Conservation (phyloP, 2,888 invertebrate genomes). For the Apantesis nais region DNA sequence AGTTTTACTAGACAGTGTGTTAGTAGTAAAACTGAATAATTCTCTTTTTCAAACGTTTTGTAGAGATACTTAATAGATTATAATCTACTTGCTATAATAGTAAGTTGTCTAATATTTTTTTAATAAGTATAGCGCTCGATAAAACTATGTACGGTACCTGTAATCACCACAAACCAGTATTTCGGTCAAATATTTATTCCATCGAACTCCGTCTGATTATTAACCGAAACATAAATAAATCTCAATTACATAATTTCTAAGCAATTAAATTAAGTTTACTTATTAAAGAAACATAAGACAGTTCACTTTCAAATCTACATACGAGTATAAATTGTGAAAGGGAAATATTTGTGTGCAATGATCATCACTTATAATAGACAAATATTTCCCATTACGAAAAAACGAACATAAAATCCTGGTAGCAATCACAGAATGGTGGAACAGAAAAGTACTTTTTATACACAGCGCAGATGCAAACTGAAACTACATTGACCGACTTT, state of each 20-base stretch:
- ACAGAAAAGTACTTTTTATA: slow-evolving; percentile 41
- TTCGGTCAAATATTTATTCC: neutral
- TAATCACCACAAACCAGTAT: neutral
- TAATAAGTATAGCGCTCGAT: neutral
- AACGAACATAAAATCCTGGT: slow-evolving; percentile 33
- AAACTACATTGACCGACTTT: slow-evolving; percentile 56
- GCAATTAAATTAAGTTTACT: neutral
- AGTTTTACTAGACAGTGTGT: neutral
- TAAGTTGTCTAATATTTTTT: neutral
- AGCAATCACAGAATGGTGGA: slow-evolving; percentile 45
- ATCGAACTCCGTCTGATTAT: neutral
- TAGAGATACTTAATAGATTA: neutral
- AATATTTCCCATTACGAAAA: slow-evolving; percentile 34
- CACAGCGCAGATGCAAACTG: slow-evolving; percentile 49
- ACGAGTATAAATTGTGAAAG: neutral
- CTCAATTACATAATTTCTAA: neutral
- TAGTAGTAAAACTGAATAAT: neutral
- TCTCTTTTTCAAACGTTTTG: neutral
- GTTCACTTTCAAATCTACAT: neutral
- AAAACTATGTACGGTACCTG: neutral
- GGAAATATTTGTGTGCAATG: neutral
- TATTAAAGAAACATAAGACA: neutral
- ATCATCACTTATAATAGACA: slow-evolving; percentile 17
- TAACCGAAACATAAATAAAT: neutral
- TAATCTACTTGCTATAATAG: neutral